These are phyloP conservation scores for Oreonectes daqikongensis DNA, from an alignment of 2,797 vertebrate species.

Conservation along the genomic window DNA sequence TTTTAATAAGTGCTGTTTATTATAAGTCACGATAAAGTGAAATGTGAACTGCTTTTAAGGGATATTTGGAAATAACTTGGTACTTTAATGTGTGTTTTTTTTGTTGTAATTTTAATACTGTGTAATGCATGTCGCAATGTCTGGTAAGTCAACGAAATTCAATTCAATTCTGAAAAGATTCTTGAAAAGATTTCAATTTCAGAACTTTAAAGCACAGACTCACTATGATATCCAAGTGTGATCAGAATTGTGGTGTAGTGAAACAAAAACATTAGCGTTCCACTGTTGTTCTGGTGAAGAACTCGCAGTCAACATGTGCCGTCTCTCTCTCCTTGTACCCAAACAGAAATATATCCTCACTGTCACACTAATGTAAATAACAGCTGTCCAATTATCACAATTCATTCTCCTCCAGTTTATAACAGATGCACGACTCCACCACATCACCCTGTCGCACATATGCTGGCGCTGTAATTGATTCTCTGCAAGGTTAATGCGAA, in stretches of 20 bases:
- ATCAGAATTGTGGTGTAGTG: too few relatives aligned
- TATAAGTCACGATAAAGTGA: conserved; percentile 60
- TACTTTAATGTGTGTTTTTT: conserved; percentile 17
- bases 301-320: conserved; percentile 9
- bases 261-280: too few relatives aligned
- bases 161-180: too few relatives aligned
- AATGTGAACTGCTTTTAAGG: conserved; percentile 40
- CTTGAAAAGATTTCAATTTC: too few relatives aligned
- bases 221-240: too few relatives aligned
- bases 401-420: conserved; percentile 28
- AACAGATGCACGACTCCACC: conserved; percentile 48
- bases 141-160: too few relatives aligned
- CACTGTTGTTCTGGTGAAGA: not conserved
- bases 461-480: conserved; percentile 22
- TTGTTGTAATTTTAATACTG: too few relatives aligned
- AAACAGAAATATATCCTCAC: conserved; percentile 42
- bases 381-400: conserved; percentile 51
- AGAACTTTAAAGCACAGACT: too few relatives aligned
- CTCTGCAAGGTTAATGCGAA: conserved; percentile 47
- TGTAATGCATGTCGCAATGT: too few relatives aligned
- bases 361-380: conserved; percentile 50
- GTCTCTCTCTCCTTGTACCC: conserved; percentile 17
- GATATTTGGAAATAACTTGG: conserved; percentile 22
- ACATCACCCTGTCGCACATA: conserved; percentile 42
- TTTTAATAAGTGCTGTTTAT: conserved; percentile 65